Conservation (phyloP, 2,797 vertebrate species). For the Halcyon badia region DNA sequence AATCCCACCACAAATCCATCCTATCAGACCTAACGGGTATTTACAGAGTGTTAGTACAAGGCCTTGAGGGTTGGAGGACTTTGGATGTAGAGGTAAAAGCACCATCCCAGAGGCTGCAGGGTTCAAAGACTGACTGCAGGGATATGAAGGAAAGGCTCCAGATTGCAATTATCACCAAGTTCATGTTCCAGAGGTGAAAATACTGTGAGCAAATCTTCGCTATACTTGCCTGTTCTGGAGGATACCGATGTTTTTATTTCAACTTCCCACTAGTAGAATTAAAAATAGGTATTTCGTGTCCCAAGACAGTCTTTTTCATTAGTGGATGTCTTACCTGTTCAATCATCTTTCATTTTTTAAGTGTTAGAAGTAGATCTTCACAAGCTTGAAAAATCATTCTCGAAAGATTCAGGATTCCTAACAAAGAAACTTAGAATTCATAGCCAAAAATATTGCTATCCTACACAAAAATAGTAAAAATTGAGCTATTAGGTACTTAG, state of each 20-base stretch:
- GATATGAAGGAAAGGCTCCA: background rate
- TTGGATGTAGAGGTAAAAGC: background rate
- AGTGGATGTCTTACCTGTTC: background rate
- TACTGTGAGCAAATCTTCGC: background rate
- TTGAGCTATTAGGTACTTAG: background rate
- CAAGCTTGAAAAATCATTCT: background rate
- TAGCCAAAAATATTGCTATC: background rate
- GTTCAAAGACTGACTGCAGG: background rate
- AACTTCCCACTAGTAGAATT: background rate
- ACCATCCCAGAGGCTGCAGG: background rate
- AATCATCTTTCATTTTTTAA: background rate
- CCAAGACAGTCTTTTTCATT: background rate
- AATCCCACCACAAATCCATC: background rate
- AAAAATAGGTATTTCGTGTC: background rate
- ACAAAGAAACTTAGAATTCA: background rate
- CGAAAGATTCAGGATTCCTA: background rate
- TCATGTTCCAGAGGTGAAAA: background rate
- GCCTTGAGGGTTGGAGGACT: background rate
- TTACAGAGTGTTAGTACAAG: background rate
- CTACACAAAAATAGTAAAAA: background rate
- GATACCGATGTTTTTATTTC: background rate
- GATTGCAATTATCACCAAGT: background rate
- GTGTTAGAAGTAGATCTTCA: background rate
- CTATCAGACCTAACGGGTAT: background rate
- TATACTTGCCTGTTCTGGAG: background rate